Percentiles rank a stretch among this genome's conserved stretches.
These are phyloP conservation scores for Lasioglossum oenotherae DNA, from an alignment of 2,888 invertebrate species.

Conservation along the genomic window DNA sequence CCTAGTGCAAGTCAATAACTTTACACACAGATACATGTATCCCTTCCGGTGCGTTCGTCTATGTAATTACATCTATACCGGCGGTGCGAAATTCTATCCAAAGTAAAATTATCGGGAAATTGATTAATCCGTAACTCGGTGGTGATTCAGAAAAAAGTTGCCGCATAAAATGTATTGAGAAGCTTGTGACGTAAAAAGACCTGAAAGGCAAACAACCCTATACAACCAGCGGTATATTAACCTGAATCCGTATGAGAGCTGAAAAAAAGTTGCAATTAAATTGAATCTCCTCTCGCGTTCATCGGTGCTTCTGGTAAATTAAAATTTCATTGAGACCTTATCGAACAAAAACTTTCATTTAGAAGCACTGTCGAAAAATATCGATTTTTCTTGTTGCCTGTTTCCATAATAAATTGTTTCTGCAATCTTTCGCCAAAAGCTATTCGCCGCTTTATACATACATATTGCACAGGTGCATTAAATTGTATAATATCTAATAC, in stretches of 20 bases:
- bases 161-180: neutral
- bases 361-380: neutral
- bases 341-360: neutral
- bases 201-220: neutral
- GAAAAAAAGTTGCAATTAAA: neutral
- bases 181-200: neutral
- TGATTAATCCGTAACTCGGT: neutral
- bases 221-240: neutral
- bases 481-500: neutral
- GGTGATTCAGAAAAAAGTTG: neutral
- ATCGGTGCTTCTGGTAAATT: neutral
- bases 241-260: neutral
- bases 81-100: neutral
- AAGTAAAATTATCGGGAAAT: conserved; percentile 8
- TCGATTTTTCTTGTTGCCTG: neutral
- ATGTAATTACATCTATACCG: neutral
- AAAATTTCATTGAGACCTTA: neutral
- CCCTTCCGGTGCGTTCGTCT: neutral
- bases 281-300: neutral
- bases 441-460: neutral
- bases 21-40: neutral
- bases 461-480: neutral
- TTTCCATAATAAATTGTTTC: neutral
- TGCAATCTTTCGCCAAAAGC: neutral
- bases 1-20: neutral